Percentiles rank a stretch among this genome's conserved stretches.
phyloP scores from a whole-genome alignment of 35 echinoderm and acorn worm species.

The Holothuria glaberrima region DNA sequence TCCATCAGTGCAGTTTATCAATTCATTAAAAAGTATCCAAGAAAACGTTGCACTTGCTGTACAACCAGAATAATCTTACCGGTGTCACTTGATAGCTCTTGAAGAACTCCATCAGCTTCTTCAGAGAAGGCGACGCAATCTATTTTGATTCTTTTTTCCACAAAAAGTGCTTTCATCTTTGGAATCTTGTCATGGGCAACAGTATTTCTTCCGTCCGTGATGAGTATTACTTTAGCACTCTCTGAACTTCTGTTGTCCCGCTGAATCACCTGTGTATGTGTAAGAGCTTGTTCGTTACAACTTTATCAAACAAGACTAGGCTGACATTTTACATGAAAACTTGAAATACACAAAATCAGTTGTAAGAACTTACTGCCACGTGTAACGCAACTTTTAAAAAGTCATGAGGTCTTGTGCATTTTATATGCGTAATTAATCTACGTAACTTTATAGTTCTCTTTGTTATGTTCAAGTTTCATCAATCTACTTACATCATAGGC shows the following conservation, averaged over 20 bases:
- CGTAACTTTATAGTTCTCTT: neutral
- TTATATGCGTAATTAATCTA: neutral
- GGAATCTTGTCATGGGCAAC: neutral
- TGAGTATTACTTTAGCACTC: neutral
- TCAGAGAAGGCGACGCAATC: conserved; percentile 4
- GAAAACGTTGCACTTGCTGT: no score
- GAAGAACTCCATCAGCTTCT: neutral
- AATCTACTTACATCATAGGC: neutral
- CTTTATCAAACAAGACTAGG: neutral
- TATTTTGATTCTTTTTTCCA: neutral
- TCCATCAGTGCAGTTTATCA: no score
- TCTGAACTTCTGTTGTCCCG: neutral
- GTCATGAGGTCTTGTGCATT: neutral
- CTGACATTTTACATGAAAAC: neutral
- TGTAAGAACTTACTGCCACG: neutral
- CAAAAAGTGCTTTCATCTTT: neutral
- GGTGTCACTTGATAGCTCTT: neutral
- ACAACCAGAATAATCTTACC: neutral
- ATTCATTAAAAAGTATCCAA: no score
- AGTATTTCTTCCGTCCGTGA: conserved; percentile 4
- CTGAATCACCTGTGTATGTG: neutral
- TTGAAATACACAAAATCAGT: neutral
- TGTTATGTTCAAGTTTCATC: neutral
- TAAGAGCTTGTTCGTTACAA: neutral
- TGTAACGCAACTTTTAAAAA: neutral